Percentiles rank a stretch among this genome's conserved stretches.
These are phyloP conservation scores for Gallinago jamesoni DNA, from an alignment of 2,113 vertebrate species.

Conservation along the genomic window DNA sequence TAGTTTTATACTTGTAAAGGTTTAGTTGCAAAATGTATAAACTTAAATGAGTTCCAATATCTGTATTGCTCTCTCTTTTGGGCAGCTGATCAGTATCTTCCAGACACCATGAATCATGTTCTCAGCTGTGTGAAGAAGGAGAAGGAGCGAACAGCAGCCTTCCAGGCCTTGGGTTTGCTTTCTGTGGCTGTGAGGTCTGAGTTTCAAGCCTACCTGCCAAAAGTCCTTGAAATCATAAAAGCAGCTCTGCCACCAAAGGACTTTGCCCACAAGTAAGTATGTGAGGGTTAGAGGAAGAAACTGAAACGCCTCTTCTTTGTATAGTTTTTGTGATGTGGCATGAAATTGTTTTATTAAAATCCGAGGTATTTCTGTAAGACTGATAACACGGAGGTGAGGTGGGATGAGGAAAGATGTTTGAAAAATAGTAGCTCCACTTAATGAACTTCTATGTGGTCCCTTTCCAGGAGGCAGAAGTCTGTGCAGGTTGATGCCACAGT, in stretches of 20 bases:
- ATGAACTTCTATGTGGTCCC: neutral
- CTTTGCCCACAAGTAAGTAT: slow-evolving; percentile 94
- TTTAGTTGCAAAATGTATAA: neutral
- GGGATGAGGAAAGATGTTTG: neutral
- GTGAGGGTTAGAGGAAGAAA: neutral
- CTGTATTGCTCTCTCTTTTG: neutral
- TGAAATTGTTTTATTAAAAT: neutral
- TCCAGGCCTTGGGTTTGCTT: slow-evolving; percentile 94
- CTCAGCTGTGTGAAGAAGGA: slow-evolving; percentile 95
- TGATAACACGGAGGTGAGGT: neutral
- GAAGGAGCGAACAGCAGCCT: slow-evolving; percentile 93
- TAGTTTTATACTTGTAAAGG: neutral
- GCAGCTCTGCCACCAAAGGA: slow-evolving; percentile 95
- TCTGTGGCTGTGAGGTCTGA: slow-evolving; percentile 93
- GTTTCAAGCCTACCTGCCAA: slow-evolving; percentile 91
- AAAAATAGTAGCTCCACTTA: neutral
- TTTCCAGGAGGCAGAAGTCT: slow-evolving; percentile 91
- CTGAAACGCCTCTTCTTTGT: neutral
- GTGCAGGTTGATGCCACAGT: slow-evolving; percentile 98
- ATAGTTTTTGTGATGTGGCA: neutral
- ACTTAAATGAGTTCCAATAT: neutral
- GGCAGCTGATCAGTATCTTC: slow-evolving; percentile 91
- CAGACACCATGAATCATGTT: slow-evolving; percentile 95
- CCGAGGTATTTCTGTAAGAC: neutral
- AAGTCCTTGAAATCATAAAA: slow-evolving; percentile 96